Evolutionary conservation across 2,888 invertebrate genomes (phyloP).

Genomic region (Nomada fucata): DNA sequence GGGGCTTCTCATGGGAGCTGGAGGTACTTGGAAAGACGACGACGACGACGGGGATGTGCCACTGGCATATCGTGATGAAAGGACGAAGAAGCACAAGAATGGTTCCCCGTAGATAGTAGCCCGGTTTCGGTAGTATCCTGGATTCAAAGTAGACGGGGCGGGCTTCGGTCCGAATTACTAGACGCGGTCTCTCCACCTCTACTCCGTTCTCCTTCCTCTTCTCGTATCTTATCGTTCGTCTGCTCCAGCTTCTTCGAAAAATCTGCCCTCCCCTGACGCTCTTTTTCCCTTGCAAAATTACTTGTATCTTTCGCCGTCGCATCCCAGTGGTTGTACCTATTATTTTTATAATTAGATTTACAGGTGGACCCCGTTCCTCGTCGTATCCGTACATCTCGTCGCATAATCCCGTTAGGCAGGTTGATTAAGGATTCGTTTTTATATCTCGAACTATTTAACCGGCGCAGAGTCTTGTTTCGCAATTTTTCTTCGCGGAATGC

Average conservation of each 20-base stretch:
- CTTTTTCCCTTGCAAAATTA: background rate
- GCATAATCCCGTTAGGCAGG: conserved; percentile 10
- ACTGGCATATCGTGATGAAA: conserved; percentile 67
- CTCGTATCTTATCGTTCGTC: conserved; percentile 30
- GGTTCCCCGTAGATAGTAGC: conserved; percentile 57
- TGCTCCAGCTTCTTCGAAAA: background rate
- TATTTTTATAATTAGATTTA: conserved; percentile 32
- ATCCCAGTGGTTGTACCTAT: background rate
- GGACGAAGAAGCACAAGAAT: conserved; percentile 59
- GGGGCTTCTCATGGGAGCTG: conserved; percentile 67
- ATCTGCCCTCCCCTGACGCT: background rate
- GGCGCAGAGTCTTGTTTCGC: conserved; percentile 8
- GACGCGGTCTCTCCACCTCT: conserved; percentile 33
- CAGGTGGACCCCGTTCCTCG: conserved; percentile 2
- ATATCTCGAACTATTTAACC: background rate
- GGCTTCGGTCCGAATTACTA: conserved; percentile 65
- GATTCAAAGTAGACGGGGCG: conserved; percentile 56
- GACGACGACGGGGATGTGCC: conserved; percentile 55
- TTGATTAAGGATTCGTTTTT: conserved; percentile 26
- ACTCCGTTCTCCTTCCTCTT: conserved; percentile 13
- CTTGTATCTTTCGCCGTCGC: background rate
- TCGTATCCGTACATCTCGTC: background rate
- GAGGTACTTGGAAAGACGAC: conserved; percentile 48
- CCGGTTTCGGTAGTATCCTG: conserved; percentile 51
- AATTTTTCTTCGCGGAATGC: conserved; percentile 7